Evolutionary conservation across 2,113 vertebrate genomes (phyloP), one percentile per base, ranked within the genome.

Genomic region (Sturnira hondurensis): DNA sequence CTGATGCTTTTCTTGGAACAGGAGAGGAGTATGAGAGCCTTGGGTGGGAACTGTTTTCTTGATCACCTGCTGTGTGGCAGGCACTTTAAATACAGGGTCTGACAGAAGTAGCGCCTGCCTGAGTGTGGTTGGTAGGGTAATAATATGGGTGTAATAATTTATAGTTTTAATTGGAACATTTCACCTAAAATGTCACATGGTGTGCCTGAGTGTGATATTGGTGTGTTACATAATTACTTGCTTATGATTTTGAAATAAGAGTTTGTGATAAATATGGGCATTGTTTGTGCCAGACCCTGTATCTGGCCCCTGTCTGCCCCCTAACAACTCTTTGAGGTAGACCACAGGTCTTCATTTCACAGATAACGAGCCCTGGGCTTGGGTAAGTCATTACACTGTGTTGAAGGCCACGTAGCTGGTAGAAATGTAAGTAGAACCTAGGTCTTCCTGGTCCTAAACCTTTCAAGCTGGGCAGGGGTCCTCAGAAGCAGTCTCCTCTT

Each of bases 71-170:
- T 84, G 7, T 1, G 3, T 31, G 67, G 24, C 67, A 56, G 67
- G 45, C 26, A 1, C 8, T 26, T 7, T 4, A 16, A 0, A 0
- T 19, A 1, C 1, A 1, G 58, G 58, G 58, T 61, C 58, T 19
- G 58, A 19, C 58, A 61, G 58, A 61, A 61, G 58, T 28, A 28
- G 22, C 0, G 11, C 58, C 26, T 61, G 58, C 56, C 9, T 61
- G 58, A 26, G 26, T 28, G 26, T 28, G 58, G 58, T 61, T 61
- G 58, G 58, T 28, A 61, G 58, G 58, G 58, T 58, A 58, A 58
- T 58, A 24, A 24, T 58, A 24, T 58, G 56, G 56, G 56, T 24
- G 56, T 58, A 24, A 58, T 24, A 58, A 58, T 24, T 58, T 58
- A 58, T 58, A 58, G 20, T 58, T 58, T 58, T 58, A 58, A 61